Percentiles rank a stretch among this genome's conserved stretches.
These are phyloP conservation scores for Sciurus niger DNA, from an alignment of 2,113 vertebrate species.

Conservation along the genomic window DNA sequence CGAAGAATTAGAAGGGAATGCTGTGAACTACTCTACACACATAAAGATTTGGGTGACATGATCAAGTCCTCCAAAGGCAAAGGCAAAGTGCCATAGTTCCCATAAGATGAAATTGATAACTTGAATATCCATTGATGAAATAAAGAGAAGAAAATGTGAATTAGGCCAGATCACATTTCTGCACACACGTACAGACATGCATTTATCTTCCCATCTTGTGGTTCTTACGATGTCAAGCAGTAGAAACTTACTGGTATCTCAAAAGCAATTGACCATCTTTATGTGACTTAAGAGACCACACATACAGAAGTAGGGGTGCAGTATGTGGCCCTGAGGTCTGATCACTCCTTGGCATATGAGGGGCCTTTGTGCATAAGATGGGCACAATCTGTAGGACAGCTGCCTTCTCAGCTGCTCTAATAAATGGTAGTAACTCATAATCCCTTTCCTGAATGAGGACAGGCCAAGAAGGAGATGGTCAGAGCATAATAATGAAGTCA, in stretches of 20 bases:
- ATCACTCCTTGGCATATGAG: rapidly evolving
- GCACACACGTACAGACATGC: neutral
- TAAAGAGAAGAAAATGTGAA: neutral
- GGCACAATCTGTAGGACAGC: neutral
- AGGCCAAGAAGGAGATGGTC: neutral
- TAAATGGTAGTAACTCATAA: neutral
- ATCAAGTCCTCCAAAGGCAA: neutral
- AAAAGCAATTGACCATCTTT: neutral
- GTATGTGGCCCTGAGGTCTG: rapidly evolving
- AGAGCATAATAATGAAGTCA: neutral
- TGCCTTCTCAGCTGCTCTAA: neutral
- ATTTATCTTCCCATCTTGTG: neutral
- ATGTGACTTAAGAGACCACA: neutral
- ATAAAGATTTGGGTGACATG: neutral
- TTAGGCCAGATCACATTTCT: too few relatives aligned
- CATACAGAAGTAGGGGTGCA: neutral
- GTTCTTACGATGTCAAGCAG: neutral
- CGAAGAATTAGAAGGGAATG: neutral
- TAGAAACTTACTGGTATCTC: neutral
- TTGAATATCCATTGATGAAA: neutral
- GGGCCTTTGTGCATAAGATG: rapidly evolving
- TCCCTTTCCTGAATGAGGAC: neutral
- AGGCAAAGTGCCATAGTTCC: neutral
- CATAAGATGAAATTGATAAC: neutral
- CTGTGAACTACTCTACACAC: neutral